Percentiles rank a stretch among this genome's conserved stretches.
These are phyloP conservation scores for Scylla paramamosain DNA, from an alignment of 1,140 invertebrate genomes.

Conservation along the genomic window DNA sequence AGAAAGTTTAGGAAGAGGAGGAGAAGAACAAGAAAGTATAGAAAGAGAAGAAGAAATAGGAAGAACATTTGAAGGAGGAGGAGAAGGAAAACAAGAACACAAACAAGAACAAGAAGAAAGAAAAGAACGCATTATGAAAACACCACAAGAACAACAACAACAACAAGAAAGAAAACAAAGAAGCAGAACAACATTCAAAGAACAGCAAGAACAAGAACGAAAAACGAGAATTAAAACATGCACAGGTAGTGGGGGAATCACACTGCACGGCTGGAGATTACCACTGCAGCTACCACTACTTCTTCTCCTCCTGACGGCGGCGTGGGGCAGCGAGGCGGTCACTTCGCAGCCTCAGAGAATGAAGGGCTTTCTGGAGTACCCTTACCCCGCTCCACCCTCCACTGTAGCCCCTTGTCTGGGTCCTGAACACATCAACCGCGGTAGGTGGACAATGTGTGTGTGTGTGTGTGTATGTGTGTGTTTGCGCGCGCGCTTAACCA, in stretches of 20 bases:
- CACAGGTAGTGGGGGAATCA: not conserved
- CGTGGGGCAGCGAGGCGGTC: not conserved
- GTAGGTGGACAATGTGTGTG: too few relatives aligned
- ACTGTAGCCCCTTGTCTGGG: not conserved
- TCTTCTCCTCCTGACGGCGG: not conserved
- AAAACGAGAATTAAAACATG: too few relatives aligned
- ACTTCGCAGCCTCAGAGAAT: not conserved
- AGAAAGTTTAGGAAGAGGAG: not conserved
- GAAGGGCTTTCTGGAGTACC: not conserved
- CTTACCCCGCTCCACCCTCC: not conserved
- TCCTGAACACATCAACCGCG: not conserved
- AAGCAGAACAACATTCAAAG: too few relatives aligned
- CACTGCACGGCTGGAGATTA: too few relatives aligned
- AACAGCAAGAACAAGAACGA: too few relatives aligned
- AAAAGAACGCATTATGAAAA: too few relatives aligned
- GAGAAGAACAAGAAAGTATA: not conserved
- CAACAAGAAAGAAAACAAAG: not conserved
- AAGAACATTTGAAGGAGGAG: not conserved
- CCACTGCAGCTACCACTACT: not conserved
- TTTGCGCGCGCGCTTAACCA: too few relatives aligned
- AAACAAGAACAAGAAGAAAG: too few relatives aligned
- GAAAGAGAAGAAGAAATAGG: not conserved
- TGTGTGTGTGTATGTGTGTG: too few relatives aligned
- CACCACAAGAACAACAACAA: too few relatives aligned
- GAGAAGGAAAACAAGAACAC: too few relatives aligned